Percentiles rank a stretch among this genome's conserved stretches.
Conservation (phyloP, 1,140 invertebrate genomes). For the Lepidurus couesii region DNA sequence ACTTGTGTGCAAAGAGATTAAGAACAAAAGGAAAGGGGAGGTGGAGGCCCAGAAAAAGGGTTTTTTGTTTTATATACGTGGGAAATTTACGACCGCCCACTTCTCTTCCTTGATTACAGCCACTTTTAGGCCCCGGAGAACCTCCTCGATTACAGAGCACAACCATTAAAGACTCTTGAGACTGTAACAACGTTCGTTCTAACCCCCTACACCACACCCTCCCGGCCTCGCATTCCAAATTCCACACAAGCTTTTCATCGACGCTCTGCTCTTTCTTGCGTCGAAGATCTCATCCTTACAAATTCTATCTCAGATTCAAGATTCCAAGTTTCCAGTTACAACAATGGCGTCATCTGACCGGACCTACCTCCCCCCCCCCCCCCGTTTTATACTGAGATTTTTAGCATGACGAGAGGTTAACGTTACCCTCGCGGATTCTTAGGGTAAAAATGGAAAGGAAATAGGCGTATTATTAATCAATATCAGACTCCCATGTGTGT, state of each 20-base stretch:
- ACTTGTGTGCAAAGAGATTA: conserved; percentile 16
- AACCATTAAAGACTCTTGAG: neutral
- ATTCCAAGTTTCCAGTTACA: conserved; percentile 7
- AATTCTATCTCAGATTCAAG: conserved; percentile 6
- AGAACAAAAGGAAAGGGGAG: neutral
- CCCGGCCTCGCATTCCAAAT: neutral
- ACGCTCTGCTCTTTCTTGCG: neutral
- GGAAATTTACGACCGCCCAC: conserved; percentile 1
- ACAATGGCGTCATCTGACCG: conserved; percentile 4
- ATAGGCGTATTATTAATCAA: conserved; percentile 15
- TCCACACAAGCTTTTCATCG: neutral
- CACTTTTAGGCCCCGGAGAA: conserved; percentile 15
- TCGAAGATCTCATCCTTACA: neutral
- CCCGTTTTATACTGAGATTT: neutral
- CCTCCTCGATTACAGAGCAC: conserved; percentile 15
- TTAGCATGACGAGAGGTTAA: neutral
- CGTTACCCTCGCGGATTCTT: neutral
- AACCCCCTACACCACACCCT: neutral
- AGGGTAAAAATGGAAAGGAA: conserved; percentile 15
- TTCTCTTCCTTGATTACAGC: conserved; percentile 19
- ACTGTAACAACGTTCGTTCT: neutral
- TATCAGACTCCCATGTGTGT: neutral
- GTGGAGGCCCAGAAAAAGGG: neutral
- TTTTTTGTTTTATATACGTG: conserved; percentile 14
- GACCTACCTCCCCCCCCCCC: neutral